Evolutionary conservation across 2,113 vertebrate species (phyloP).

Genomic region (Micronycteris hirsuta): DNA sequence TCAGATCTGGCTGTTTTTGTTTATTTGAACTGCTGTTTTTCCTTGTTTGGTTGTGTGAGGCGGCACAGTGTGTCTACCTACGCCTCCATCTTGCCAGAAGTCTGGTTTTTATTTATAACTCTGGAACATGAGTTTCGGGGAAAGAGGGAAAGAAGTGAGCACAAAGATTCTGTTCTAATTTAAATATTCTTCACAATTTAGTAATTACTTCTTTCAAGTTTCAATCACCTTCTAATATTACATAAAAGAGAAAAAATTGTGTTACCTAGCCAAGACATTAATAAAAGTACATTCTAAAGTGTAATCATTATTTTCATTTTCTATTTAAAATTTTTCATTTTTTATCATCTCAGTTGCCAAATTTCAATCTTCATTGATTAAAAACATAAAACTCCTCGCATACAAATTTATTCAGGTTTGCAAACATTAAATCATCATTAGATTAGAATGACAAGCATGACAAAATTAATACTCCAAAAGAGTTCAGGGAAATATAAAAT

Average conservation of each 20-base stretch:
- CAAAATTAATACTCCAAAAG: constrained; percentile 64
- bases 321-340: constrained; percentile 53
- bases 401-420: constrained; percentile 66
- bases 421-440: constrained; percentile 76
- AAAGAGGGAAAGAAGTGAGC: background rate
- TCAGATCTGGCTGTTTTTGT: too few relatives aligned
- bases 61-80: too few relatives aligned
- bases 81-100: too few relatives aligned
- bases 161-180: background rate
- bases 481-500: constrained; percentile 57
- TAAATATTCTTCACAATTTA: constrained; percentile 33
- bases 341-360: constrained; percentile 64
- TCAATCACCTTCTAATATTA: constrained; percentile 53
- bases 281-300: constrained; percentile 35
- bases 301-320: constrained; percentile 63
- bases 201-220: constrained; percentile 43
- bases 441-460: constrained; percentile 70
- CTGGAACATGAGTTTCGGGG: background rate
- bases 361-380: constrained; percentile 69
- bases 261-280: constrained; percentile 34
- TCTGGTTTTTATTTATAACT: background rate
- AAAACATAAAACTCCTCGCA: constrained; percentile 54
- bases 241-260: background rate
- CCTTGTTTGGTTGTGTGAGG: too few relatives aligned
- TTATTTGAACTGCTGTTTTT: too few relatives aligned